A percentile compares a stretch with the other conserved stretches of the same genome.
These are phyloP conservation scores for Drosophila parabipectinata DNA, from an alignment of 1,140 invertebrate species.

Conservation along the genomic window DNA sequence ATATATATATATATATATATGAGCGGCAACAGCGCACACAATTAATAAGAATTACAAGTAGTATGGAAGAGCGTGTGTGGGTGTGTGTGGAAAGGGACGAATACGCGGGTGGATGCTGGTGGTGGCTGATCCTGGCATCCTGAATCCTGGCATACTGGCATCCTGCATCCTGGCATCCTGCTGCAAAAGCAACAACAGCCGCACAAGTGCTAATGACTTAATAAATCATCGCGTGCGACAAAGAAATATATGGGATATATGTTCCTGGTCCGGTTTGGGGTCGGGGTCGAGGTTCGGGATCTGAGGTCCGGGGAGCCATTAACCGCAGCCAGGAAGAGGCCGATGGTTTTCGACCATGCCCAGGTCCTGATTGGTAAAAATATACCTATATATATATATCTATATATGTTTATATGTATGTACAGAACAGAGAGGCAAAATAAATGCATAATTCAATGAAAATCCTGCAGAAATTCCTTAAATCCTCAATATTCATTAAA, in stretches of 20 bases:
- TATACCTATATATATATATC: neutral
- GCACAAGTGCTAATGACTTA: constrained; percentile 83
- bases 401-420: too few relatives aligned
- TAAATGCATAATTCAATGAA: constrained; percentile 84
- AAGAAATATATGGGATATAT: constrained; percentile 74
- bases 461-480: constrained; percentile 83
- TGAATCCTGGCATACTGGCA: constrained; percentile 9
- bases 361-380: constrained; percentile 41
- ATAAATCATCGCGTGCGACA: constrained; percentile 83
- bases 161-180: constrained; percentile 29
- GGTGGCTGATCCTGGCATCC: constrained; percentile 28
- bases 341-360: constrained; percentile 28
- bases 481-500: constrained; percentile 84
- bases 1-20: neutral
- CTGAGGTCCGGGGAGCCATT: neutral
- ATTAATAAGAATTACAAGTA: constrained; percentile 84
- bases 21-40: constrained; percentile 54
- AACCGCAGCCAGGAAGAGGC: constrained; percentile 44
- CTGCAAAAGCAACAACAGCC: constrained; percentile 49
- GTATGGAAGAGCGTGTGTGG: constrained; percentile 34
- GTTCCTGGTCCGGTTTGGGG: constrained; percentile 35
- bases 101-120: constrained; percentile 10
- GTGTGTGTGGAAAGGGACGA: constrained; percentile 8
- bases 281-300: neutral
- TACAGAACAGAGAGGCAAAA: constrained; percentile 30